Evolutionary conservation across 2,888 invertebrate species (phyloP), one percentile per base, ranked within the genome.

Genomic region (Ptilodon capucinus): DNA sequence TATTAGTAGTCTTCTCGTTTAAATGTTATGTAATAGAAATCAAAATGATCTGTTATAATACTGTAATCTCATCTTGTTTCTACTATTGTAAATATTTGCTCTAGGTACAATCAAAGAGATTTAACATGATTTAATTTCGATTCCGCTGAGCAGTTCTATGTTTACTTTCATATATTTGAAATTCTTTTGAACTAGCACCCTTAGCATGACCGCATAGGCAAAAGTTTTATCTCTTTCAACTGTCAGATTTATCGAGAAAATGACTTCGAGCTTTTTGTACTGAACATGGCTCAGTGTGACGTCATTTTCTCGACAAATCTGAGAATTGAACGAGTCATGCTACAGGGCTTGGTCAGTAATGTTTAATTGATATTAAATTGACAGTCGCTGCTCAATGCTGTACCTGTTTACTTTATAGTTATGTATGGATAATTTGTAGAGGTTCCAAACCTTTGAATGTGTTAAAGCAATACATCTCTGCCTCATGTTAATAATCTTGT

Each of bases 351-450:
- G 23, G 14, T 32, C 7, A 6, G 32, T 1, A 14, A 32, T 32
- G 7, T 42, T 23, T 44, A 44, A 46, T 44, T 44, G 47, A 51
- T 38, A 25, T 19, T 11, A 36, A 52, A 40, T 40, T 45, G 45
- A 46, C 40, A 44, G 41, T 56, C 23, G 35, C 32, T 60, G 70
- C 71, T 71, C 71, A 67, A 64, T 60, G 34, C 57, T 60, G 71
- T 71, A 68, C 71, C 71, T 71, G 68, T 66, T 62, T 64, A 51
- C 64, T 66, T 61, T 51, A 44, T 59, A 47, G 23, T 55, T 46
- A 46, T 48, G n/a, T 35, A 23, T 44, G 23, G 17, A 28, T 44
- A 45, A 23, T 11, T 51, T 47, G 45, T 42, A 5, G 14, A 48
- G 59, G 59, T 59, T 61, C 42, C 41, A 57, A 56, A 51, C 56